phyloP scores from a whole-genome alignment of 2,113 vertebrate genomes.

The Corythaixoides concolor region DNA sequence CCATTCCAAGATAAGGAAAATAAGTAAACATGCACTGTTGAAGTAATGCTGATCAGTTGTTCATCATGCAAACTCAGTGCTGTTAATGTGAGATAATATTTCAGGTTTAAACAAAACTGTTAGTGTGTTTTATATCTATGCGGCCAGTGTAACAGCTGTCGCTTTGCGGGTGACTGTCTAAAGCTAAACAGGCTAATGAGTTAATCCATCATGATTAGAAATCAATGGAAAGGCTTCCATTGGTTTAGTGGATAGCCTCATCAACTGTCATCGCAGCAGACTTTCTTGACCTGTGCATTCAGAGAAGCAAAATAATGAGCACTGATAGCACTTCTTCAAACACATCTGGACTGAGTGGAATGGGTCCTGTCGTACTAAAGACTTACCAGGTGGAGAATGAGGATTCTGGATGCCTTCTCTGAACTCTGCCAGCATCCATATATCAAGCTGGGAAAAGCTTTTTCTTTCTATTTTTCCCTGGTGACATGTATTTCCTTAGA shows the following conservation, averaged over 20 bases:
- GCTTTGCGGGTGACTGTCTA: neutral
- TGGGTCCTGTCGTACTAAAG: fast-evolving
- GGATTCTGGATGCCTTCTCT: neutral
- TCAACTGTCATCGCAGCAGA: neutral
- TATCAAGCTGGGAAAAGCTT: neutral
- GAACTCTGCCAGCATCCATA: neutral
- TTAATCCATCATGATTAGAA: neutral
- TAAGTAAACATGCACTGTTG: neutral
- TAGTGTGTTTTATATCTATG: neutral
- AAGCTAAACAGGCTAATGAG: neutral
- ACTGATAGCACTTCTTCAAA: neutral
- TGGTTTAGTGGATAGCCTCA: neutral
- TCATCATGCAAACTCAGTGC: neutral
- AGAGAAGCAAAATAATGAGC: neutral
- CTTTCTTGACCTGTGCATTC: neutral
- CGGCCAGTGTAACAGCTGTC: neutral
- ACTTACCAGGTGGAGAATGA: neutral
- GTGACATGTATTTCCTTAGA: neutral
- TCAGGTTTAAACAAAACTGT: neutral
- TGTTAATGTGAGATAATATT: neutral
- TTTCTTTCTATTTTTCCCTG: neutral
- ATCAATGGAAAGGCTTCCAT: neutral
- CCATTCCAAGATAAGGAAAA: neutral
- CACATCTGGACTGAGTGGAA: neutral
- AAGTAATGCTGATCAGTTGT: neutral